Percentiles rank a stretch among this genome's conserved stretches.
phyloP scores from a whole-genome alignment of 2,113 vertebrate genomes.

The Vidua chalybeata region DNA sequence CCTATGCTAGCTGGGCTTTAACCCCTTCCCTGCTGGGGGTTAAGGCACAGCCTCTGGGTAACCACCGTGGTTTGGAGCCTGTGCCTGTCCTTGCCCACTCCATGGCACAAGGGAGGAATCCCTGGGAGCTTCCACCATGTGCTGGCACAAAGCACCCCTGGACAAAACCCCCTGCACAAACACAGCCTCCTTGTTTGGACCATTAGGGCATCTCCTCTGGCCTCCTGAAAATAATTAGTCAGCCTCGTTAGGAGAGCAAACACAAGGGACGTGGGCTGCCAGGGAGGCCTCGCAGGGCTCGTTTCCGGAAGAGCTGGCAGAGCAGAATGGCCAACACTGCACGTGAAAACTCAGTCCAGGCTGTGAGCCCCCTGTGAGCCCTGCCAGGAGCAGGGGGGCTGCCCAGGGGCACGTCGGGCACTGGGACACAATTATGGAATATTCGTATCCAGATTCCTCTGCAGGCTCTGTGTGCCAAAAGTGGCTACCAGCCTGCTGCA shows the following conservation, averaged over 20 bases:
- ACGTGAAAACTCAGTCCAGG: not conserved
- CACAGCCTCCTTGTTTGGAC: conserved; percentile 28
- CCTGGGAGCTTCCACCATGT: not conserved
- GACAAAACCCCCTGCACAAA: not conserved
- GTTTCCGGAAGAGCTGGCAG: not conserved
- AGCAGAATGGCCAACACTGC: rapidly evolving
- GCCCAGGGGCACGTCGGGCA: not conserved
- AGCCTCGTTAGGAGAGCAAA: conserved; percentile 19
- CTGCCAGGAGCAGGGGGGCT: not conserved
- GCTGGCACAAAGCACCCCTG: not conserved
- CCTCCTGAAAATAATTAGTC: not conserved
- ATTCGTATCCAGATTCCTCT: not conserved
- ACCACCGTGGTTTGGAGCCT: rapidly evolving
- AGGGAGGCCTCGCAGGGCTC: not conserved
- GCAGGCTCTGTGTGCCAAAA: not conserved
- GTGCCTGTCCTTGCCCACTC: not conserved
- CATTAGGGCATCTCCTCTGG: not conserved
- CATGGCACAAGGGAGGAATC: not conserved
- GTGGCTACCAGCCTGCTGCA: rapidly evolving
- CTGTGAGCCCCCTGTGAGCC: not conserved
- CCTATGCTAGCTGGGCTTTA: not conserved
- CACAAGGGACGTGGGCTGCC: not conserved
- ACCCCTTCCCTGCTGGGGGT: not conserved
- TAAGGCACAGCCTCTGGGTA: not conserved
- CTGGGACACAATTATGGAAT: not conserved